Evolutionary conservation across 2,888 invertebrate species (phyloP).

Genomic region (Drosophila formosana): DNA sequence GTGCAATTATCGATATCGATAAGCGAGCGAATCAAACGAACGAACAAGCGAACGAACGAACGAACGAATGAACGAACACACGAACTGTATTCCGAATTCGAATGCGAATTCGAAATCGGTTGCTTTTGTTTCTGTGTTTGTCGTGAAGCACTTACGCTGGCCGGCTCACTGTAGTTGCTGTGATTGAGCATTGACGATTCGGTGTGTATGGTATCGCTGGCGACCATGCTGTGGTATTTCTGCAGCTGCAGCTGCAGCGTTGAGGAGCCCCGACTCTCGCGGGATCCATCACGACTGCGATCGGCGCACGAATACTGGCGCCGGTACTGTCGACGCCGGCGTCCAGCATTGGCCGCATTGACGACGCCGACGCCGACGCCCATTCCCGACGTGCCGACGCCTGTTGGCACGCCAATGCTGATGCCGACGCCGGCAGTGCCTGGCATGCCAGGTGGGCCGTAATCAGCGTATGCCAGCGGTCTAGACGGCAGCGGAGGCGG

Average conservation of each 20-base stretch:
- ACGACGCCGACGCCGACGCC: slow-evolving; percentile 17
- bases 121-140: slow-evolving; percentile 9
- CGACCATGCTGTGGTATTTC: slow-evolving; percentile 74
- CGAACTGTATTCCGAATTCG: slow-evolving; percentile 12
- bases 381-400: neutral
- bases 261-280: slow-evolving; percentile 83
- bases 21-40: slow-evolving; percentile 50
- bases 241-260: slow-evolving; percentile 61
- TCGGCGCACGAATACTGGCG: slow-evolving; percentile 84
- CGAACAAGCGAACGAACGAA: slow-evolving; percentile 22
- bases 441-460: slow-evolving; percentile 39
- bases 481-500: slow-evolving; percentile 73
- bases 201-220: slow-evolving; percentile 79
- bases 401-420: slow-evolving; percentile 28
- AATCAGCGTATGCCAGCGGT: slow-evolving; percentile 70
- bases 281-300: slow-evolving; percentile 83
- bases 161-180: slow-evolving; percentile 79
- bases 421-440: slow-evolving; percentile 48
- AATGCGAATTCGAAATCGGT: slow-evolving; percentile 1
- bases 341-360: slow-evolving; percentile 69
- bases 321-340: slow-evolving; percentile 83
- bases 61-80: slow-evolving; percentile 29
- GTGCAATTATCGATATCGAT: slow-evolving; percentile 61
- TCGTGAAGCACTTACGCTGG: slow-evolving; percentile 79
- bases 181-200: slow-evolving; percentile 76